Conservation (phyloP, 1,140 invertebrate species). For the Oscheius sp. region DNA sequence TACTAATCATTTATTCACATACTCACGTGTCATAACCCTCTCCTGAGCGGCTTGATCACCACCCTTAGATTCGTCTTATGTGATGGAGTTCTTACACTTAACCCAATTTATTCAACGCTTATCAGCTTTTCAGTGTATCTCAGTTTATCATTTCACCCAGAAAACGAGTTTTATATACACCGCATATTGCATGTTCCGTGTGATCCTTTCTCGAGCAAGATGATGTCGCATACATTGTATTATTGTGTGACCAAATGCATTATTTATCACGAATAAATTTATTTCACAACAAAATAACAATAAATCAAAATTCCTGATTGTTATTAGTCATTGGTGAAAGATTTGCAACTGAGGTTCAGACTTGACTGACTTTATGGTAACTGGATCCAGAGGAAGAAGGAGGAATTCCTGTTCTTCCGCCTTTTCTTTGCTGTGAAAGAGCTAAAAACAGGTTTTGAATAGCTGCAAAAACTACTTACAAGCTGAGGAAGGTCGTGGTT, state of each 20-base stretch:
- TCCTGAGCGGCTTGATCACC: neutral
- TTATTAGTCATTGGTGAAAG: too few relatives aligned
- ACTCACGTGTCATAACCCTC: neutral
- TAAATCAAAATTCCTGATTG: too few relatives aligned
- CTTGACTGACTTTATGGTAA: conserved; percentile 2
- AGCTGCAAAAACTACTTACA: neutral
- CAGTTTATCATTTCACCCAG: too few relatives aligned
- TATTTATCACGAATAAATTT: neutral
- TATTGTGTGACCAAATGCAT: neutral
- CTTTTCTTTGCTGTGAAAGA: neutral
- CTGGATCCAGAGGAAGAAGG: neutral
- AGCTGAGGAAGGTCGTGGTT: neutral
- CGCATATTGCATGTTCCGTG: too few relatives aligned
- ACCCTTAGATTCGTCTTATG: too few relatives aligned
- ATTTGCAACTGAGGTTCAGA: neutral
- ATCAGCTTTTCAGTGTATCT: too few relatives aligned
- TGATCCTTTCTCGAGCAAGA: too few relatives aligned
- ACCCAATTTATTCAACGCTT: too few relatives aligned
- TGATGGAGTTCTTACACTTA: too few relatives aligned
- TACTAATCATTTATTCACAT: conserved; percentile 64
- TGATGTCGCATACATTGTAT: neutral
- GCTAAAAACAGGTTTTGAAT: neutral
- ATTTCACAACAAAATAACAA: neutral
- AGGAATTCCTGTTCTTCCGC: neutral
- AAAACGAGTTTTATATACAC: too few relatives aligned